Percentiles rank a stretch among this genome's conserved stretches.
Evolutionary conservation across 2,888 invertebrate genomes (phyloP).

Genomic region (Nysson spinosus): DNA sequence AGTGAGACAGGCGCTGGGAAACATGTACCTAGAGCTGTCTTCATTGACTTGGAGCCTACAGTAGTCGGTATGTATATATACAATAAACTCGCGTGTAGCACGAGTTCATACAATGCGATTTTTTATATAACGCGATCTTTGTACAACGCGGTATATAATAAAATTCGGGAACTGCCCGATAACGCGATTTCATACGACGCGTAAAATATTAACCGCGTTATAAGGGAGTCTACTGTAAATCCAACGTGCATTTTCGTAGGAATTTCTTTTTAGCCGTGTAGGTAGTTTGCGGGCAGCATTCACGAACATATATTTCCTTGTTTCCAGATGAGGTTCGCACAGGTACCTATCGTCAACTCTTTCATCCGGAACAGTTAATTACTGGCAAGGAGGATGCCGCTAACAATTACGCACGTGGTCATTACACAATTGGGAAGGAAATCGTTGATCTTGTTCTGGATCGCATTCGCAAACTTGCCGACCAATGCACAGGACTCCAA

Average conservation of each 20-base stretch:
- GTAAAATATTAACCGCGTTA: too few relatives aligned
- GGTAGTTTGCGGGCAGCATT: too few relatives aligned
- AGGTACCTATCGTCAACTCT: constrained; percentile 95
- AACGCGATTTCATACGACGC: too few relatives aligned
- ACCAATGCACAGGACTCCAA: constrained; percentile 95
- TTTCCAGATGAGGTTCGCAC: constrained; percentile 90
- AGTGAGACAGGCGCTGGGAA: constrained; percentile 97
- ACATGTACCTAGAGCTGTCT: constrained; percentile 95
- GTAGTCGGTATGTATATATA: constrained; percentile 85
- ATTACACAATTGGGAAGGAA: constrained; percentile 98
- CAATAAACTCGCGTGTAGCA: too few relatives aligned
- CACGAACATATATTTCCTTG: not conserved
- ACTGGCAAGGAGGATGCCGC: constrained; percentile 98
- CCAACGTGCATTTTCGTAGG: not conserved
- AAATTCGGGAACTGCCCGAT: too few relatives aligned
- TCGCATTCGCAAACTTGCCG: constrained; percentile 91
- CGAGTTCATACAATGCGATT: too few relatives aligned
- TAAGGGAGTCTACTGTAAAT: too few relatives aligned
- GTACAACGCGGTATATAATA: too few relatives aligned
- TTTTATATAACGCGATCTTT: too few relatives aligned
- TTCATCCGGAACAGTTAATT: constrained; percentile 98
- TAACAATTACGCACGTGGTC: constrained; percentile 98
- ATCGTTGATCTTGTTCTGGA: constrained; percentile 94
- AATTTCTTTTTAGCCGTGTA: not conserved
- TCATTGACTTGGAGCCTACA: constrained; percentile 97